These are phyloP conservation scores for Magallana angulata DNA, from an alignment of 1,140 invertebrate genomes.

Conservation along the genomic window DNA sequence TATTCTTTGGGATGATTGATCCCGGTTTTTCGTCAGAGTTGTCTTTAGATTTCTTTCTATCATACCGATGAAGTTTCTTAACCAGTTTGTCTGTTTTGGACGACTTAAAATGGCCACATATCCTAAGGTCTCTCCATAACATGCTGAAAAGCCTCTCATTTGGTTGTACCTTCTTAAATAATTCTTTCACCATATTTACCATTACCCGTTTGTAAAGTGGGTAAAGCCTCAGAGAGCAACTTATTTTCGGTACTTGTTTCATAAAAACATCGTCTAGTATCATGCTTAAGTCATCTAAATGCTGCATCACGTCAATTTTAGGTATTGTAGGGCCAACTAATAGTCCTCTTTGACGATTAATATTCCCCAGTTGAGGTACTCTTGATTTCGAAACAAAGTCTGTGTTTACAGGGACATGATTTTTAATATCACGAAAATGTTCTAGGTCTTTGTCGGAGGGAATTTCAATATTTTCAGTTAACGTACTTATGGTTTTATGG, in stretches of 20 bases:
- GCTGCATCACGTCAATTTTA: too few relatives aligned
- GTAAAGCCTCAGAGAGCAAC: not conserved
- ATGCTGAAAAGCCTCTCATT: slow-evolving; percentile 6
- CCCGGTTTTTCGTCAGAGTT: not conserved
- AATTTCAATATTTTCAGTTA: not conserved
- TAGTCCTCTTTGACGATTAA: too few relatives aligned
- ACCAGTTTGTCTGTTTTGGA: not conserved
- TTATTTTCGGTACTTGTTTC: not conserved
- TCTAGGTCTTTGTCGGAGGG: not conserved
- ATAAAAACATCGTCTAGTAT: not conserved
- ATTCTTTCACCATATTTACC: not conserved
- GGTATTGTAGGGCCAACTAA: too few relatives aligned
- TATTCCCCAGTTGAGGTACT: too few relatives aligned
- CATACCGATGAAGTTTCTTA: not conserved
- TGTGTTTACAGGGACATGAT: too few relatives aligned
- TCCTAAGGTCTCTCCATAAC: slow-evolving; percentile 12
- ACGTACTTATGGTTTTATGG: not conserved
- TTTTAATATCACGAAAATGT: too few relatives aligned
- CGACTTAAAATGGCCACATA: not conserved
- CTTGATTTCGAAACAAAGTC: too few relatives aligned
- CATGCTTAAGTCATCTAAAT: not conserved
- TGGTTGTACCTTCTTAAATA: not conserved
- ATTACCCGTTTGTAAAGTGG: not conserved
- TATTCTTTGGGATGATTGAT: not conserved
- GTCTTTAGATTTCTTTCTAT: not conserved